Percentiles rank a stretch among this genome's conserved stretches.
Evolutionary conservation across 2,888 invertebrate genomes (phyloP).

Genomic region (Phaonia tiefii): DNA sequence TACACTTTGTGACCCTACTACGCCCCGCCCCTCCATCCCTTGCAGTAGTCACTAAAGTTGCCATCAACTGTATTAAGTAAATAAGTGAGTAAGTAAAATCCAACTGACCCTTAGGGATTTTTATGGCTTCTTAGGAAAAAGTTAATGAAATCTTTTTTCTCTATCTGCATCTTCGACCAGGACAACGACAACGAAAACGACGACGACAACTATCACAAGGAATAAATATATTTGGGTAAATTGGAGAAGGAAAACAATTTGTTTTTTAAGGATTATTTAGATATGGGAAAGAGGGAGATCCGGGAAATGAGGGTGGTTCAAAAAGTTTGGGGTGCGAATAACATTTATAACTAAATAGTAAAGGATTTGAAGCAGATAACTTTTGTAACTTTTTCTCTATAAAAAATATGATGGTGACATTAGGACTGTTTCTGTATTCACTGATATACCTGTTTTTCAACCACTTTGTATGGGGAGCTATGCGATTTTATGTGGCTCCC

Average conservation of each 20-base stretch:
- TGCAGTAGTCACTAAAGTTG: background rate
- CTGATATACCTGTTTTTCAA: too few relatives aligned
- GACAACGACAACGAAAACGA: background rate
- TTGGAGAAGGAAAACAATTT: conserved; percentile 24
- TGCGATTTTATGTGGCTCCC: too few relatives aligned
- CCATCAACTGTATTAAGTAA: too few relatives aligned
- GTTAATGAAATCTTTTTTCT: conserved; percentile 36
- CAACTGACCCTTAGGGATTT: conserved; percentile 23
- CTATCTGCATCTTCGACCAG: background rate
- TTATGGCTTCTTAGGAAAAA: conserved; percentile 34
- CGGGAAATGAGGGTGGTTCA: background rate
- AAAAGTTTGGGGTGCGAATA: too few relatives aligned
- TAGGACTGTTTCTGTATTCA: too few relatives aligned
- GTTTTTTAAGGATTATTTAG: conserved; percentile 29
- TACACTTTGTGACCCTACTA: background rate
- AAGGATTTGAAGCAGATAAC: too few relatives aligned
- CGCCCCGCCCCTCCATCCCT: background rate
- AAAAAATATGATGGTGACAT: too few relatives aligned
- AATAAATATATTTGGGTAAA: conserved; percentile 12
- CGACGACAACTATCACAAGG: background rate
- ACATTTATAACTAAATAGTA: too few relatives aligned
- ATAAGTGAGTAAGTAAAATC: background rate
- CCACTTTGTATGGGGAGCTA: too few relatives aligned
- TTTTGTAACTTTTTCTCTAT: too few relatives aligned
- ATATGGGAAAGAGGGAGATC: background rate